Conservation (phyloP, 2,888 invertebrate genomes). For the Monoplex corrugatus region DNA sequence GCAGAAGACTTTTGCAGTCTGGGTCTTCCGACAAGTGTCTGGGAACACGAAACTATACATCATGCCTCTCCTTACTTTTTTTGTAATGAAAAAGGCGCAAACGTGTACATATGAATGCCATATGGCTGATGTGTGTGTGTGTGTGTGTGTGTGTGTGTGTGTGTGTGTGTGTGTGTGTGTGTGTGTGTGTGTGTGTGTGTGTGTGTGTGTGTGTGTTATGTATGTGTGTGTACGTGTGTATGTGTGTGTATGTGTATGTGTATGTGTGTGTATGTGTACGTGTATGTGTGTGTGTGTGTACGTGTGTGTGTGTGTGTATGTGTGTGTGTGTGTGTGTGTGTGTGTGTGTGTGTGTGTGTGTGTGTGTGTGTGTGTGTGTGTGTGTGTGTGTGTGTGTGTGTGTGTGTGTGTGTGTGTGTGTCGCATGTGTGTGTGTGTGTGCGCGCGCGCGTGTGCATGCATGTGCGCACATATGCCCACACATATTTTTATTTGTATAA, state of each 20-base stretch:
- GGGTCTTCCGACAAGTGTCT: slow-evolving; percentile 89
- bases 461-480: neutral
- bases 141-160: neutral
- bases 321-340: slow-evolving; percentile 1
- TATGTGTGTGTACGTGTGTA: neutral
- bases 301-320: neutral
- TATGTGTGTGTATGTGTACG: neutral
- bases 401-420: neutral
- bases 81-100: too few species aligned
- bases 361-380: slow-evolving; percentile 1
- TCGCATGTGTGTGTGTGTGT: neutral
- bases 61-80: too few species aligned
- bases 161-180: neutral
- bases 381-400: slow-evolving; percentile 1
- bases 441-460: neutral
- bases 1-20: slow-evolving; percentile 92
- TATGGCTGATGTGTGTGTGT: too few species aligned
- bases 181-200: neutral
- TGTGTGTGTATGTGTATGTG: too few species aligned
- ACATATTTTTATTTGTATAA: too few species aligned
- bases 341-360: too few species aligned
- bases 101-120: neutral
- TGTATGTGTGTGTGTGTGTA: too few species aligned
- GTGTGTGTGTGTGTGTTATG: neutral
- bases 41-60: neutral